Percentiles rank a stretch among this genome's conserved stretches.
Conservation (phyloP, 2,113 vertebrate species). For the Scortum barcoo region DNA sequence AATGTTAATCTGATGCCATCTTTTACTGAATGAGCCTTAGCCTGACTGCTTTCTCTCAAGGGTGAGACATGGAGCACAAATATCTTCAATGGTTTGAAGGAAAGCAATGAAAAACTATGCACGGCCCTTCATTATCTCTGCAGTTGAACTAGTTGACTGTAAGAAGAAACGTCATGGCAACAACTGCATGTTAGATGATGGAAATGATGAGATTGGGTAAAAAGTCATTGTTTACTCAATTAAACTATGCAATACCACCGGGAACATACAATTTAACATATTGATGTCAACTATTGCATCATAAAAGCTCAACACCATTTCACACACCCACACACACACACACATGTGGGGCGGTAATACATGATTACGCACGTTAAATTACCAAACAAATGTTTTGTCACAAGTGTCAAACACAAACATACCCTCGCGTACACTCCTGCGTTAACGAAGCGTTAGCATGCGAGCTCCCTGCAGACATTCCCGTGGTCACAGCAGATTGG, state of each 20-base stretch:
- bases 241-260: neutral
- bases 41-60: too few relatives aligned
- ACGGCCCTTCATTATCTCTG: neutral
- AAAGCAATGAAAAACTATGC: neutral
- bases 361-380: slow-evolving; percentile 3
- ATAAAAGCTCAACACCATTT: neutral
- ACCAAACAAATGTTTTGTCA: slow-evolving; percentile 29
- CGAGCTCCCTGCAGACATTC: slow-evolving; percentile 74
- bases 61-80: too few relatives aligned
- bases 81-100: neutral
- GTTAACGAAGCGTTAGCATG: slow-evolving; percentile 46
- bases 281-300: neutral
- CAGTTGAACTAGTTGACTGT: neutral
- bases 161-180: too few relatives aligned
- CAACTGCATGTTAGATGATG: neutral
- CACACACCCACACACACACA: neutral
- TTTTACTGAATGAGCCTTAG: too few relatives aligned
- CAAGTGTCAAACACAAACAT: slow-evolving; percentile 31
- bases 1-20: too few relatives aligned
- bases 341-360: neutral
- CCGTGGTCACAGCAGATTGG: slow-evolving; percentile 67
- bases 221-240: neutral
- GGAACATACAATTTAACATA: neutral
- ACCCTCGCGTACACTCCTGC: neutral
- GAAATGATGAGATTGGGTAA: neutral